Evolutionary conservation across 1,140 invertebrate genomes (phyloP), one percentile per base, ranked within the genome.

Genomic region (Copidosoma floridanum): DNA sequence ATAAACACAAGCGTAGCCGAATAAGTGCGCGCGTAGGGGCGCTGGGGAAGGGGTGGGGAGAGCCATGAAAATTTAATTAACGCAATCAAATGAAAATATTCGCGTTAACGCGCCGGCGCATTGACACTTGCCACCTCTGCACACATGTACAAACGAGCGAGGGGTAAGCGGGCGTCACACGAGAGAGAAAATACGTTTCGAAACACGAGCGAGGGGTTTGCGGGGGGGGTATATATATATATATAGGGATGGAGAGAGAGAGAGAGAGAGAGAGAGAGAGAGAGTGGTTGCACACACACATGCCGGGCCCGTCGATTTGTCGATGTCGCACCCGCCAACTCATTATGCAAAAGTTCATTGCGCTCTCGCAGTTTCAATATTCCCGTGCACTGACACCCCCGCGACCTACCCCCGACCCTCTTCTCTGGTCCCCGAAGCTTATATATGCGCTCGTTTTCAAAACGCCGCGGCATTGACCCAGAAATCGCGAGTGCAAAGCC

Each of bases 71-170:
- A 69, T 72, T 71, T 73, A 73, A 76, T 74, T 76, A 76, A 71
- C 67, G 72, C 71, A 69, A 73, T 71, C 71, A 67, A 74, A 76
- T 73, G 74, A 75, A 76, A 76, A 75, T 75, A 75, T 76, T 74
- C 67, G 63, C 66, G 64, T 47, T 59, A 37, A 51, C 62, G 55
- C 46, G 57, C 41, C 24, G 55, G 52, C 50, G 43, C 50, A 37
- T 52, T 46, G 53, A 56, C 53, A 46, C 32, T 56, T 27, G 51
- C 21, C 51, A 53, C n/a, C n/a, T n/a, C n/a, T n/a, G n/a, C n/a
- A n/a, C 16, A 27, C 50, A 37, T 27, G 44, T 52, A 61, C 58
- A 37, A 38, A 32, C 37, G 16, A 18, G 44, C 10, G 44, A 1
- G 24, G 1, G 14, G 24, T 14, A n/a, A 5, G n/a, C 16, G 26